Percentiles rank a stretch among this genome's conserved stretches.
These are phyloP conservation scores for Temnothorax rugatulus DNA, from an alignment of 2,888 invertebrate genomes.

Conservation along the genomic window DNA sequence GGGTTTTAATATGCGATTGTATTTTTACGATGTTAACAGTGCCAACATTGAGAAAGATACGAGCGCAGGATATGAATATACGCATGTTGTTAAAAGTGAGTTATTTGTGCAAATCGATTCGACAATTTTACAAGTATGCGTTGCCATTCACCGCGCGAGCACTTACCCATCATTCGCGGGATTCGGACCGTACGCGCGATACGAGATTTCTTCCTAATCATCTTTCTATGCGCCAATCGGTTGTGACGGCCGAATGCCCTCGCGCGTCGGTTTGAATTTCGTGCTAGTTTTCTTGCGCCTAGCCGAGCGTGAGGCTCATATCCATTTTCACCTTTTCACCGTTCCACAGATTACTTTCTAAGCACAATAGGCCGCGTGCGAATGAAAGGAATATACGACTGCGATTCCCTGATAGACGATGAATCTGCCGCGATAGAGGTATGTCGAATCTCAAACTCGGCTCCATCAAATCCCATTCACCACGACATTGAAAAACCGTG, in stretches of 20 bases:
- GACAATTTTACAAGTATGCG: neutral
- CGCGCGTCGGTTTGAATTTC: slow-evolving; percentile 62
- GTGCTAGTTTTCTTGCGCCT: slow-evolving; percentile 59
- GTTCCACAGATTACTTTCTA: slow-evolving; percentile 70
- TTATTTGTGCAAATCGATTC: neutral
- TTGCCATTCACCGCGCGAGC: neutral
- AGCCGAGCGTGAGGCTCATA: slow-evolving; percentile 62
- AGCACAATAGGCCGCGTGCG: slow-evolving; percentile 62
- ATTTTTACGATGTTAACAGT: neutral
- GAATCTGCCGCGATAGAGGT: slow-evolving; percentile 10
- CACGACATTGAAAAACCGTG: neutral
- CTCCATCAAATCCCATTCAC: slow-evolving; percentile 23
- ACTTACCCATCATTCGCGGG: neutral
- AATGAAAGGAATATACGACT: neutral
- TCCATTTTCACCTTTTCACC: slow-evolving; percentile 73
- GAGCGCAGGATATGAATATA: neutral
- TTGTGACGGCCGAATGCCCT: slow-evolving; percentile 62
- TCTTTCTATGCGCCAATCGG: slow-evolving; percentile 52
- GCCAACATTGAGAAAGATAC: neutral
- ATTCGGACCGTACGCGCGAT: neutral
- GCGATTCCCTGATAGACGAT: slow-evolving; percentile 27
- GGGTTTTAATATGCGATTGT: neutral
- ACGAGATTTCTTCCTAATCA: slow-evolving; percentile 12
- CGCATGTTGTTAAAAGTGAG: neutral
- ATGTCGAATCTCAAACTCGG: neutral